Conservation (phyloP, 2,888 invertebrate species). For the Glyphotaelius pellucidus region DNA sequence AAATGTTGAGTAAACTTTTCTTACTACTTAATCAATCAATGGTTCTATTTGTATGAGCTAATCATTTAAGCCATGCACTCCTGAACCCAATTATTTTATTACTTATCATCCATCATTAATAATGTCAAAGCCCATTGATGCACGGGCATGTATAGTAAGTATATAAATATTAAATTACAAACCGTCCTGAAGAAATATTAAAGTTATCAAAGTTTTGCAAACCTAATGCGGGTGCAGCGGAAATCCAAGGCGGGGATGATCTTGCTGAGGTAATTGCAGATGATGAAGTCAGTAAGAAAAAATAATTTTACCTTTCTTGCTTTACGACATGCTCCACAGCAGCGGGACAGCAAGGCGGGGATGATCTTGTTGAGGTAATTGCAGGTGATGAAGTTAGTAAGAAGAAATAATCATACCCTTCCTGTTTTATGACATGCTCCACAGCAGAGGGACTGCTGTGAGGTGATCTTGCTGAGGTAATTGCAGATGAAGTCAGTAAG, state of each 20-base stretch:
- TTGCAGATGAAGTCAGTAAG: background rate
- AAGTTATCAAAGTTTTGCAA: conserved; percentile 77
- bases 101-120: too few species aligned
- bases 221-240: conserved; percentile 97
- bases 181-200: too few species aligned
- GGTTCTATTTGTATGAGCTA: too few species aligned
- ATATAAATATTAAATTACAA: too few species aligned
- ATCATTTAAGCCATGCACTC: too few species aligned
- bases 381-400: background rate
- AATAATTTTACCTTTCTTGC: conserved; percentile 84
- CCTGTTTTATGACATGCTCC: conserved; percentile 87
- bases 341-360: conserved; percentile 97
- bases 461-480: conserved; percentile 95
- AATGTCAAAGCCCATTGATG: too few species aligned
- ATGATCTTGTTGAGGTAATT: conserved; percentile 92
- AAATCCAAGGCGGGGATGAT: conserved; percentile 99
- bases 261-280: conserved; percentile 98
- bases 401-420: conserved; percentile 80
- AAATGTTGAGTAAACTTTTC: too few species aligned
- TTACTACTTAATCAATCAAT: too few species aligned
- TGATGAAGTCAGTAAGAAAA: conserved; percentile 82
- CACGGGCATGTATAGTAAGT: too few species aligned
- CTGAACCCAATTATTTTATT: too few species aligned
- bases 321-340: conserved; percentile 89
- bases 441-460: conserved; percentile 96